Base-by-base conservation (phyloP, 2,797 vertebrate genomes). In the Malurus leucopterus region DNA sequence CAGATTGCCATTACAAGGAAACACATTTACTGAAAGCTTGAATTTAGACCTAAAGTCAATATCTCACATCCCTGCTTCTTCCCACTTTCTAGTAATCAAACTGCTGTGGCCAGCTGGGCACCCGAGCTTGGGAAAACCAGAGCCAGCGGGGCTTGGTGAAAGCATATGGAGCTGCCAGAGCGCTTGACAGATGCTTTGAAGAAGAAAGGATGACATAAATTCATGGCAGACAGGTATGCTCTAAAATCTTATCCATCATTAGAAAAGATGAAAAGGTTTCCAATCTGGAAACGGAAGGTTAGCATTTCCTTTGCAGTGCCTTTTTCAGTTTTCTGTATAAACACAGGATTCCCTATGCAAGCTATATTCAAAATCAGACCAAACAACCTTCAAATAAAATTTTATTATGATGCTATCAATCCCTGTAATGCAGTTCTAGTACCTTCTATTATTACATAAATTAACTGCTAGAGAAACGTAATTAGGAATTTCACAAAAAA, bases 151-250 rank as follows among this genome's bases (percentile, higher is more conserved):
- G 71, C 71, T 86, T 92, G 87, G 36, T 78, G 92, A 81, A 90
- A 95, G 73, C 93, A 94, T 86, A 88, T 86, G 92, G 79, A 88
- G 71, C 80, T 93, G 71, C 74, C 91, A 88, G 54, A 82, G 83
- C 12, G 1, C 70, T 90, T 88, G 91, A 90, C 77, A 95, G 79
- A 65, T 74, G 77, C 53, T 84, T 62, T 47, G 7, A 55, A 85
- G 47, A 76, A 73, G 57, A 75, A 91, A 85, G 34, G 63, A 91
- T 81, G 36, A 93, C 78, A 18, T 47, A 73, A 76, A 88, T 64
- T 47, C 43, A 64, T n/a, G 86, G 73, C 55, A 89, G 72, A 46
- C 59, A 93, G 63, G 68, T 84, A 73, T 26, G 44, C n/a, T 89
- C 38, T 72, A 67, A 89, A 88, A 87, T 3, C 5, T 19, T 51